Percentiles rank a stretch among this genome's conserved stretches.
These are phyloP conservation scores for Callyntrura sp. DNA, from an alignment of 2,888 invertebrate genomes.

Conservation along the genomic window DNA sequence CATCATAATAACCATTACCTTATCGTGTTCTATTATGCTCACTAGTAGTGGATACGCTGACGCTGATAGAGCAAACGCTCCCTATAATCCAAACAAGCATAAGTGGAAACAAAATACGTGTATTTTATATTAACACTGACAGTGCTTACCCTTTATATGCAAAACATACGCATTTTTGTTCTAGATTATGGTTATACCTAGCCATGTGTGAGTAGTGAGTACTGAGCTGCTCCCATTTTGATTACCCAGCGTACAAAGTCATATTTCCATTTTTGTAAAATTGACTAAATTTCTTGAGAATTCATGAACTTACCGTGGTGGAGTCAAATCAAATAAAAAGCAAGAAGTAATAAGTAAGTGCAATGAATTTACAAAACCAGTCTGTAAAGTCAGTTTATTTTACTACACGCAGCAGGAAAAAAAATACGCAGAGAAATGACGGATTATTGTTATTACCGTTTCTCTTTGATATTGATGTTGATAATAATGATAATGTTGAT, in stretches of 20 bases:
- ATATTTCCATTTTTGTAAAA: slow-evolving; percentile 70
- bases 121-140: background rate
- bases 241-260: slow-evolving; percentile 57
- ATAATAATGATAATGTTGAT: slow-evolving; percentile 28
- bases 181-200: slow-evolving; percentile 20
- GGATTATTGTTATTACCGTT: slow-evolving; percentile 12
- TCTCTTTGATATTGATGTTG: slow-evolving; percentile 8
- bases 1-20: slow-evolving; percentile 8
- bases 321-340: slow-evolving; percentile 16
- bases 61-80: background rate
- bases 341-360: background rate
- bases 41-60: background rate
- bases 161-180: slow-evolving; percentile 22
- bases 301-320: slow-evolving; percentile 7
- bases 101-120: slow-evolving; percentile 16
- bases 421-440: background rate
- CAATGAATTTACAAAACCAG: slow-evolving; percentile 46
- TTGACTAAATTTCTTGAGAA: slow-evolving; percentile 62
- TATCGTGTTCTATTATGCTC: background rate
- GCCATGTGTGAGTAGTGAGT: background rate
- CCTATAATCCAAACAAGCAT: background rate
- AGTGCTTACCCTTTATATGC: background rate
- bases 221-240: slow-evolving; percentile 71
- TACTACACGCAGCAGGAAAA: background rate
- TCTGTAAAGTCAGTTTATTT: slow-evolving; percentile 9